These are phyloP conservation scores for Drosophila carrolli DNA, from an alignment of 1,140 invertebrate genomes.

Conservation along the genomic window DNA sequence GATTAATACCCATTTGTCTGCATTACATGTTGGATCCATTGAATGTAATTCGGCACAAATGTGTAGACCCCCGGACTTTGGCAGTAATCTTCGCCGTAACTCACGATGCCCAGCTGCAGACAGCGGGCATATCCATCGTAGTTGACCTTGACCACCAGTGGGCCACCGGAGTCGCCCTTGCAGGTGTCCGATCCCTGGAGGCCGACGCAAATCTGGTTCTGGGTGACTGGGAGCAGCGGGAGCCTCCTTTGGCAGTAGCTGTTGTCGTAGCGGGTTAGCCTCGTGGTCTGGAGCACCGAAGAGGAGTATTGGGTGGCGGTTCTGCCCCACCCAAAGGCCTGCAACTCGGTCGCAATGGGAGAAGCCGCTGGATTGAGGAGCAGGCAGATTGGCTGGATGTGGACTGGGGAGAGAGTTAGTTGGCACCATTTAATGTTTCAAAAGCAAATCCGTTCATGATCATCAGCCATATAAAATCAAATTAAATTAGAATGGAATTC, in stretches of 20 bases:
- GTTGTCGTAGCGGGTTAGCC: not conserved
- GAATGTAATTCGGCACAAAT: slow-evolving; percentile 22
- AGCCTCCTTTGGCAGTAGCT: not conserved
- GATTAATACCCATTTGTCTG: not conserved
- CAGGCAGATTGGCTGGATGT: slow-evolving; percentile 50
- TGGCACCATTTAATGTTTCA: not conserved
- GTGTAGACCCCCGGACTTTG: slow-evolving; percentile 42
- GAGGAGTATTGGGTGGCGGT: not conserved
- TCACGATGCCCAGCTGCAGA: slow-evolving; percentile 51
- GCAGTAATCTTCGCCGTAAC: slow-evolving; percentile 10
- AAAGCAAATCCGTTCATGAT: no score
- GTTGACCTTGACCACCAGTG: slow-evolving; percentile 11
- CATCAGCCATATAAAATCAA: no score
- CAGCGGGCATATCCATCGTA: slow-evolving; percentile 9
- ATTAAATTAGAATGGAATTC: no score
- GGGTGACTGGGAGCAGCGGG: not conserved
- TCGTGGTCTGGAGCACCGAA: slow-evolving; percentile 17
- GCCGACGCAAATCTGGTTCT: slow-evolving; percentile 26
- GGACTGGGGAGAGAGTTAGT: not conserved
- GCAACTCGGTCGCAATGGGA: not conserved
- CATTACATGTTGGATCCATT: slow-evolving; percentile 3
- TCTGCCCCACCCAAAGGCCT: slow-evolving; percentile 43
- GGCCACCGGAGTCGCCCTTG: slow-evolving; percentile 43
- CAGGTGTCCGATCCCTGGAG: slow-evolving; percentile 21
- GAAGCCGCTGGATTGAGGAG: slow-evolving; percentile 5